These are phyloP conservation scores for Oceanodroma leucorhoa DNA, from an alignment of 2,797 vertebrate genomes.

Conservation along the genomic window DNA sequence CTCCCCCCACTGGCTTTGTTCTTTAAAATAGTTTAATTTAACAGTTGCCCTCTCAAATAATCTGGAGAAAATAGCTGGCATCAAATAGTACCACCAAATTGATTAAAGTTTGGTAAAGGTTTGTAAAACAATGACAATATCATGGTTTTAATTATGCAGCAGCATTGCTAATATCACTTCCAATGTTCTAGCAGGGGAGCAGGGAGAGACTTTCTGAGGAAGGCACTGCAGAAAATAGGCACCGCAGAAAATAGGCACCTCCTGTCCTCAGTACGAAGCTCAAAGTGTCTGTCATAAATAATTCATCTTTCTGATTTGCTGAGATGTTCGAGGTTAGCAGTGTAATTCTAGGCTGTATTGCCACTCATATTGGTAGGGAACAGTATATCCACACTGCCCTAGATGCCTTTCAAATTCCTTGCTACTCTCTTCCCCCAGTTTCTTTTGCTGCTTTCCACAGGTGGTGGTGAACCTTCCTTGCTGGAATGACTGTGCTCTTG, in stretches of 20 bases:
- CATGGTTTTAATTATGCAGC: background rate
- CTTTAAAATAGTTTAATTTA: background rate
- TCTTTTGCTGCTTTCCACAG: background rate
- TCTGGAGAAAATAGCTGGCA: background rate
- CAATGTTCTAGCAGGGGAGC: background rate
- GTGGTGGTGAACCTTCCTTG: background rate
- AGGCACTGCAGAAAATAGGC: background rate
- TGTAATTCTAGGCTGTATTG: background rate
- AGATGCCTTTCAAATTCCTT: background rate
- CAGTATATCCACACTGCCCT: background rate
- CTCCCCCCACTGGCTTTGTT: background rate
- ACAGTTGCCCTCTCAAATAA: background rate
- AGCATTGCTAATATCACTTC: background rate
- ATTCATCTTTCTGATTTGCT: background rate
- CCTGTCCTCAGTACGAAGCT: background rate
- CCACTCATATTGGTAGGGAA: background rate
- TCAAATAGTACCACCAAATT: background rate
- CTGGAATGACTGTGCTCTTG: rapidly evolving
- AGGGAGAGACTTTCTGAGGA: background rate
- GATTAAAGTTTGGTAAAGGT: background rate
- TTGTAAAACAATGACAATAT: background rate
- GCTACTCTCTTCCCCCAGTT: background rate
- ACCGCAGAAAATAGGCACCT: background rate
- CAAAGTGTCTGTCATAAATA: background rate
- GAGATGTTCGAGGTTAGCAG: background rate